Conservation (phyloP, 92 coral and sea anemone species). For the Siderastrea radians region DNA sequence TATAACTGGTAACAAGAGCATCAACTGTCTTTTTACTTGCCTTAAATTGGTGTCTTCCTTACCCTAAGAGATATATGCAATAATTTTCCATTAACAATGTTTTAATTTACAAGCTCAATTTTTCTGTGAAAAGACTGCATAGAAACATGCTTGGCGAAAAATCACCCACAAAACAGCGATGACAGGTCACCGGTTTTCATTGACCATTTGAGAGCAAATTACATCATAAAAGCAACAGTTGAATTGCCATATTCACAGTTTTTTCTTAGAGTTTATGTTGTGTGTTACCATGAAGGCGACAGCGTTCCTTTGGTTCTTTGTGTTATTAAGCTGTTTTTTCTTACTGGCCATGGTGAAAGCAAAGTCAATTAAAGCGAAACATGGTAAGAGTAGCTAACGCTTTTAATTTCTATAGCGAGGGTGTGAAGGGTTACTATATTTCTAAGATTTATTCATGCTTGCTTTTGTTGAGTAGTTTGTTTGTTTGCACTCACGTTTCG, state of each 20-base stretch:
- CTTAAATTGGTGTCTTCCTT: neutral
- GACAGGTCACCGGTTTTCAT: constrained; percentile 38
- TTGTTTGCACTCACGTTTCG: neutral
- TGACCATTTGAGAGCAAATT: constrained; percentile 38
- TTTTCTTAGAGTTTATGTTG: constrained; percentile 7
- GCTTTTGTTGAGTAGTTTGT: neutral
- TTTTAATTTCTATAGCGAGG: neutral
- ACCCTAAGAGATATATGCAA: too few relatives aligned
- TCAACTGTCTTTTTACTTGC: neutral
- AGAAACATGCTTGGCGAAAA: neutral
- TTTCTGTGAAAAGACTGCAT: neutral
- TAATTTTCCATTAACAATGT: neutral
- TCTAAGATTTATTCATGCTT: neutral
- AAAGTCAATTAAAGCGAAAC: constrained; percentile 33
- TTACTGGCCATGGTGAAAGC: constrained; percentile 11
- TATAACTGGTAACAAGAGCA: constrained; percentile 1
- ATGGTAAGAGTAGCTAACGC: constrained; percentile 15
- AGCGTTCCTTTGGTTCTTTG: constrained; percentile 17
- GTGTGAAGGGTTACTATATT: neutral
- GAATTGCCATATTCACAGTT: neutral
- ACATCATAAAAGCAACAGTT: constrained; percentile 41
- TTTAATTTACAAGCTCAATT: neutral
- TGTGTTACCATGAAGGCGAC: constrained; percentile 38
- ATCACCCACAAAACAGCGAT: neutral
- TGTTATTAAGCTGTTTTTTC: constrained; percentile 6